Conservation (phyloP, 2,113 vertebrate genomes). For the Chitala chitala region DNA sequence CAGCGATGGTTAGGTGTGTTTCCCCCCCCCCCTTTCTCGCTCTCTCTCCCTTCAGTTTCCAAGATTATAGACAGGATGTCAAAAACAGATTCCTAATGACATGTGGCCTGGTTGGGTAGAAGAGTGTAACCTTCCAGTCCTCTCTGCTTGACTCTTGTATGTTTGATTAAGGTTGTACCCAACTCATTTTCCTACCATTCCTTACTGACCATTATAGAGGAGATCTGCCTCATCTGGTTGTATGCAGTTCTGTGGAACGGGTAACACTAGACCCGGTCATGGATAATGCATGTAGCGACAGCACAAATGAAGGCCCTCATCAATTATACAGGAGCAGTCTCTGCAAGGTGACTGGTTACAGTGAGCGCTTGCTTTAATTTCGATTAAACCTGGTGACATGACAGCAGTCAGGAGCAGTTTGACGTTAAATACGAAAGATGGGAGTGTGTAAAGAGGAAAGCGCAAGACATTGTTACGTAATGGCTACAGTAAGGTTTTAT, state of each 20-base stretch:
- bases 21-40: too few relatives aligned
- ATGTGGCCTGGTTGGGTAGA: background rate
- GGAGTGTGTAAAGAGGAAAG: background rate
- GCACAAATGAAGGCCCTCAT: too few relatives aligned
- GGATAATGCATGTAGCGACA: background rate
- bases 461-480: background rate
- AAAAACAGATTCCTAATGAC: background rate
- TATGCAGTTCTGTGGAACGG: background rate
- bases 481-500: constrained; percentile 1
- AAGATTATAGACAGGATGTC: too few relatives aligned
- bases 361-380: background rate
- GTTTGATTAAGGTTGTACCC: background rate
- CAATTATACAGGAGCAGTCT: background rate
- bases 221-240: background rate
- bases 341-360: background rate
- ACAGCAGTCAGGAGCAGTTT: background rate
- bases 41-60: too few relatives aligned
- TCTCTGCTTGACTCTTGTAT: background rate
- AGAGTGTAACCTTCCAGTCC: background rate
- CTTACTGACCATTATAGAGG: background rate
- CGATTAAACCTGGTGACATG: background rate
- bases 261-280: background rate
- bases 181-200: background rate
- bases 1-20: background rate
- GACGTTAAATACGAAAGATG: background rate